These are phyloP conservation scores for Engystomops pustulosus DNA, from an alignment of 2,113 vertebrate species.

Conservation along the genomic window DNA sequence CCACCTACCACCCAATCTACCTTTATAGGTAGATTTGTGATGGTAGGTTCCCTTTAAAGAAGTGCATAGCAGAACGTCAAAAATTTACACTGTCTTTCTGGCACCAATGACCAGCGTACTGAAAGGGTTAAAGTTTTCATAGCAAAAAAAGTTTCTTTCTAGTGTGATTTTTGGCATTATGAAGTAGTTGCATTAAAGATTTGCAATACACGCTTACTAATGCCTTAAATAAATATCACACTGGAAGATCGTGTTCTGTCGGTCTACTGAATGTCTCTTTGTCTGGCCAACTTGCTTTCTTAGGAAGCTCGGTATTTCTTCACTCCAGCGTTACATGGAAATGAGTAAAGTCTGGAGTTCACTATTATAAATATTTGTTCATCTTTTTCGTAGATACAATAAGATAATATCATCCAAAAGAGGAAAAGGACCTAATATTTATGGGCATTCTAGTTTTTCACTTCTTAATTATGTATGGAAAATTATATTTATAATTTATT, in stretches of 20 bases:
- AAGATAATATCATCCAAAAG: not conserved
- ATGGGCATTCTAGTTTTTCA: too few species aligned
- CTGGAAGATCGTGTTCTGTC: not conserved
- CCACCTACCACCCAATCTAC: too few species aligned
- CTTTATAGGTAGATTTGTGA: too few species aligned
- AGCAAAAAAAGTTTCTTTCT: not conserved
- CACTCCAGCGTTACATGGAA: conserved; percentile 13
- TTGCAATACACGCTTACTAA: not conserved
- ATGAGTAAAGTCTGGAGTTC: conserved; percentile 30
- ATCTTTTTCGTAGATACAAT: not conserved
- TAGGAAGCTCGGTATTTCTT: conserved; percentile 27
- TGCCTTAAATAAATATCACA: not conserved
- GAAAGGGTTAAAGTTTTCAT: not conserved
- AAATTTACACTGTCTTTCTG: too few species aligned
- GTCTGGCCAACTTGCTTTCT: not conserved
- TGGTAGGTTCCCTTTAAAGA: too few species aligned
- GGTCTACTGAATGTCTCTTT: not conserved
- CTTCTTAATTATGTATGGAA: too few species aligned
- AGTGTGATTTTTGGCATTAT: not conserved
- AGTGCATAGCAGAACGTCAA: too few species aligned
- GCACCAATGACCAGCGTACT: too few species aligned
- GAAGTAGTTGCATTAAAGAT: not conserved
- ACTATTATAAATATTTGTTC: conserved; percentile 1
- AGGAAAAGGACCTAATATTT: too few species aligned
- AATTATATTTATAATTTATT: too few species aligned